Evolutionary conservation across 2,797 vertebrate species (phyloP), one percentile per base, ranked within the genome.

Genomic region (Bradypodion pumilum): DNA sequence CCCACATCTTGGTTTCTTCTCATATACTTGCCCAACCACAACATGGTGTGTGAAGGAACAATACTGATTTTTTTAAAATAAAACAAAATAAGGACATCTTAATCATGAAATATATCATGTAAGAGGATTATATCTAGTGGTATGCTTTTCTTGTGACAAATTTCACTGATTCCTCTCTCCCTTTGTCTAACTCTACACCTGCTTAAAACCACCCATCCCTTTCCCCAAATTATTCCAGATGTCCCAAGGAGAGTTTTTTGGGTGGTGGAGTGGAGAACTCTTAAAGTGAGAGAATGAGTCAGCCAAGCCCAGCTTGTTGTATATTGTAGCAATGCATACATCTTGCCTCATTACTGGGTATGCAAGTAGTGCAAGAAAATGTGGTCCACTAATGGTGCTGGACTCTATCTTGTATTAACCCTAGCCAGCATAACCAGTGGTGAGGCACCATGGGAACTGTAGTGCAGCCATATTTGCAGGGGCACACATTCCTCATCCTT

Each of bases 1-100:
- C 0, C 0, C 1, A 86, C 83, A 81, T 44, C 19, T 46, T 46
- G 9, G 63, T 19, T 13, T n/a, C 21, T 49, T 63, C 21, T 49
- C 63, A 66, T 2, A 27, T 4, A 44, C 21, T 68, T 52, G 9
- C 7, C 13, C 78, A 52, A 49, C 7, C 19, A 5, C 5, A 44
- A 15, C n/a, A 19, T 6, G 63, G 62, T n/a, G 16, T 49, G 44
- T 21, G 9, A 12, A 49, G 60, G 29, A 16, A 32, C 29, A 49
- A 46, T 19, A 66, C 56, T 56, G 27, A 9, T 25, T 74, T 25
- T 74, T 56, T n/a, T 32, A 69, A 40, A 15, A 19, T 56, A 68
- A 49, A 29, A 19, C n/a, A 4, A n/a, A 49, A 2, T 56, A 56
- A 56, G 19, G 19, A 21, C 19, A 56, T 69, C 23, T 40, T 25